Percentiles rank a stretch among this genome's conserved stretches.
These are phyloP conservation scores for Popillia japonica DNA, from an alignment of 1,140 invertebrate genomes.

Conservation along the genomic window DNA sequence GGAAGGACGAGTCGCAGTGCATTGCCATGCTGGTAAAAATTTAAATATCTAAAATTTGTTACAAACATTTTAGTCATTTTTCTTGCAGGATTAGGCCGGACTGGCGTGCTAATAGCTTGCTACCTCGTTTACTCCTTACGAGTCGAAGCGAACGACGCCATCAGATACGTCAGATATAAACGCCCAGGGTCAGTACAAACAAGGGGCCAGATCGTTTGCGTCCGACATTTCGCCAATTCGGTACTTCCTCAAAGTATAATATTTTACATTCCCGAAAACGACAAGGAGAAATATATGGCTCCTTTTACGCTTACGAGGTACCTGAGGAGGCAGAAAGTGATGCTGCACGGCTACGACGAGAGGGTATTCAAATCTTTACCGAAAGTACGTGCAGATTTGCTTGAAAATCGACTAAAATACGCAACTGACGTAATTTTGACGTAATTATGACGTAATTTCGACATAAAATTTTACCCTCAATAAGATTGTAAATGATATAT, in stretches of 20 bases:
- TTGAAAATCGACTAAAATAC: too few relatives aligned
- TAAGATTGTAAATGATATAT: too few relatives aligned
- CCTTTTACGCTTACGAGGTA: constrained; percentile 75
- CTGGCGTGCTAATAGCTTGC: constrained; percentile 86
- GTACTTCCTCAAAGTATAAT: constrained; percentile 81
- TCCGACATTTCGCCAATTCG: constrained; percentile 84
- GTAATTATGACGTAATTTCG: constrained; percentile 16
- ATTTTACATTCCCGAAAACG: constrained; percentile 67
- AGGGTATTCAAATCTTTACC: constrained; percentile 80
- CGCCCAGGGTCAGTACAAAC: constrained; percentile 84
- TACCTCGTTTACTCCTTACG: constrained; percentile 83
- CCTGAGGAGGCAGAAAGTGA: constrained; percentile 75
- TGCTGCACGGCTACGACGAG: constrained; percentile 83
- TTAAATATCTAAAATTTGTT: too few relatives aligned
- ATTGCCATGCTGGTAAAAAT: constrained; percentile 93
- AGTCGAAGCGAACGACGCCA: constrained; percentile 80
- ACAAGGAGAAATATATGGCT: constrained; percentile 65
- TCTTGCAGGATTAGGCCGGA: constrained; percentile 77
- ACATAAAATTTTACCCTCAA: too few relatives aligned
- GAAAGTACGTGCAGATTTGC: constrained; percentile 76
- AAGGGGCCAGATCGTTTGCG: constrained; percentile 79
- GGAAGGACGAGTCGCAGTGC: constrained; percentile 86
- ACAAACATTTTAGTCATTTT: constrained; percentile 39
- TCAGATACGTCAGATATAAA: constrained; percentile 81
- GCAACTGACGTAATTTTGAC: constrained; percentile 15